phyloP scores from a whole-genome alignment of 1,140 invertebrate species.

The Drosophila sp. region DNA sequence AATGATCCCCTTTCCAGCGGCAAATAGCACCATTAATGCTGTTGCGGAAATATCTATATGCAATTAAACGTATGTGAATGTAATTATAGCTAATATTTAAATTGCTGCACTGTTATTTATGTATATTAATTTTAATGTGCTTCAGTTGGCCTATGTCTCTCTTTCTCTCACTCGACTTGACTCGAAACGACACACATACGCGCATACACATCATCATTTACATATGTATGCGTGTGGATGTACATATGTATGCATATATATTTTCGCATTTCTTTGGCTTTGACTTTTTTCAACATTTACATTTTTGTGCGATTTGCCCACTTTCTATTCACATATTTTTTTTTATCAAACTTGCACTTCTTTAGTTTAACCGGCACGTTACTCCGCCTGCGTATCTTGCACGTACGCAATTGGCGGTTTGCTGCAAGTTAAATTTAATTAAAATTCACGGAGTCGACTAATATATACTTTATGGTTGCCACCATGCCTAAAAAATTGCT shows the following conservation, averaged over 20 bases:
- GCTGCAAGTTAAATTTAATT: slow-evolving; percentile 46
- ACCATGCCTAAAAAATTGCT: no score
- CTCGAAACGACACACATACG: slow-evolving; percentile 33
- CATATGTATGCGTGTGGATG: slow-evolving; percentile 21
- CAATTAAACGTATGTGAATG: slow-evolving; percentile 34
- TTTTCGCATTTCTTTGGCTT: slow-evolving; percentile 58
- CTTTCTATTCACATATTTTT: slow-evolving; percentile 43
- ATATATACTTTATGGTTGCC: no score
- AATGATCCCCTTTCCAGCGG: slow-evolving; percentile 58
- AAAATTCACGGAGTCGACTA: slow-evolving; percentile 43
- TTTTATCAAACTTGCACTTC: slow-evolving; percentile 29
- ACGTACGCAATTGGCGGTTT: slow-evolving; percentile 41
- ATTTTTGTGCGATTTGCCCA: slow-evolving; percentile 50
- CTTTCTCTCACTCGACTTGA: slow-evolving; percentile 29
- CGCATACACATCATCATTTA: slow-evolving; percentile 26
- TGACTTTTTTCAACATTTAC: slow-evolving; percentile 49
- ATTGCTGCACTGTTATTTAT: slow-evolving; percentile 44
- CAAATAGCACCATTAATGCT: slow-evolving; percentile 58
- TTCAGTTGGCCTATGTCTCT: slow-evolving; percentile 27
- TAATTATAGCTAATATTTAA: slow-evolving; percentile 38
- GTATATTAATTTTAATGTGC: slow-evolving; percentile 48
- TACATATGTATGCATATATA: slow-evolving; percentile 27
- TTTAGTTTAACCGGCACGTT: slow-evolving; percentile 38
- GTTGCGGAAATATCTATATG: slow-evolving; percentile 70
- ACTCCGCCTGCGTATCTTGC: slow-evolving; percentile 16